phyloP scores from a whole-genome alignment of 1,140 invertebrate species.

The Drosophila parvula region DNA sequence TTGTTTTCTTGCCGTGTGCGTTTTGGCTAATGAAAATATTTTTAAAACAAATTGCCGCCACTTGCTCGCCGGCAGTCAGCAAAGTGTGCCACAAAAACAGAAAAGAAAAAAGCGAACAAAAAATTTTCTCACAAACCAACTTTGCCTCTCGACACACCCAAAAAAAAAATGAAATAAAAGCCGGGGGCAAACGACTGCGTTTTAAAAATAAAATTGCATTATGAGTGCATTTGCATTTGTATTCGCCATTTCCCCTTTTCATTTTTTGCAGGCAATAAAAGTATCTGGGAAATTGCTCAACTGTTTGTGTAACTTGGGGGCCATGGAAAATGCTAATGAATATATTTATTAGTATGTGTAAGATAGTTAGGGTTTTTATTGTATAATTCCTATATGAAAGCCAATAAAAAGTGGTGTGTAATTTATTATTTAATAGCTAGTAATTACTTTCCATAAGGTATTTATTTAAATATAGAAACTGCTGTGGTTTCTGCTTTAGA shows the following conservation, averaged over 20 bases:
- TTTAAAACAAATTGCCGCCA: constrained; percentile 77
- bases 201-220: constrained; percentile 82
- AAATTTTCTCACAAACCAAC: constrained; percentile 2
- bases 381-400: constrained; percentile 5
- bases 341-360: constrained; percentile 15
- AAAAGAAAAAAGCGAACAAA: constrained; percentile 23
- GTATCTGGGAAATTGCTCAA: constrained; percentile 12
- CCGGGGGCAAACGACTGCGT: constrained; percentile 52
- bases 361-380: constrained; percentile 7
- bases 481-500: no score
- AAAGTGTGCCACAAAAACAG: constrained; percentile 71
- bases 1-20: constrained; percentile 27
- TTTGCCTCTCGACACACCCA: constrained; percentile 15
- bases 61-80: constrained; percentile 46
- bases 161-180: constrained; percentile 22
- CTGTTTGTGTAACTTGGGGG: constrained; percentile 17
- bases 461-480: not conserved
- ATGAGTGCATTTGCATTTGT: constrained; percentile 65
- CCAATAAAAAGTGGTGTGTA: not conserved
- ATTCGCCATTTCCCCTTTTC: constrained; percentile 53
- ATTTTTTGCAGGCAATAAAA: constrained; percentile 15
- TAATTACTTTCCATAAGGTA: not conserved
- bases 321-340: constrained; percentile 21
- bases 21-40: constrained; percentile 56
- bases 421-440: not conserved